A percentile compares a stretch with the other conserved stretches of the same genome.
These are phyloP conservation scores for Drosophila anomalipes DNA, from an alignment of 2,888 invertebrate species.

Conservation along the genomic window DNA sequence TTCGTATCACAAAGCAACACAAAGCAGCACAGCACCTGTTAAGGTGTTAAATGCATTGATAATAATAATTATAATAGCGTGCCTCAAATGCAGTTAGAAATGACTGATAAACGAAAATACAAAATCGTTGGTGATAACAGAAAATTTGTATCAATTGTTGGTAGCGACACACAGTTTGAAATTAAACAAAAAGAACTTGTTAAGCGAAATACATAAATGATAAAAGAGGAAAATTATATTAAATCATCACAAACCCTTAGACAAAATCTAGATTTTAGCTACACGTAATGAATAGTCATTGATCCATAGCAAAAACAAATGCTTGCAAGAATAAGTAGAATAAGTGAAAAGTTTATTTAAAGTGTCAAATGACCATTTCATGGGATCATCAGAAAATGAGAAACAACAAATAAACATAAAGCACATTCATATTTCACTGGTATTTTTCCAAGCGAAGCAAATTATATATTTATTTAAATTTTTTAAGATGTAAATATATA, in stretches of 20 bases:
- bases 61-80: slow-evolving; percentile 9
- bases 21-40: slow-evolving; percentile 15
- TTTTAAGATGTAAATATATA: not conserved
- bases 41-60: slow-evolving; percentile 48
- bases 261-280: not conserved
- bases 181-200: not conserved
- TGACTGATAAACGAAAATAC: slow-evolving; percentile 2
- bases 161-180: not conserved
- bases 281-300: not conserved
- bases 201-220: not conserved
- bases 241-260: not conserved
- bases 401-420: not conserved
- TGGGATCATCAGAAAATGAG: not conserved
- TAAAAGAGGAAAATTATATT: not conserved
- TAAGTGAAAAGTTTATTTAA: slow-evolving; percentile 7
- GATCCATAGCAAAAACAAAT: not conserved
- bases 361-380: slow-evolving; percentile 12
- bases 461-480: slow-evolving; percentile 1
- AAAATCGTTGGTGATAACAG: slow-evolving; percentile 7
- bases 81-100: slow-evolving; percentile 19
- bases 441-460: not conserved
- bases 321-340: not conserved
- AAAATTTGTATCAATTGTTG: not conserved
- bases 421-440: slow-evolving; percentile 8
- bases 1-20: slow-evolving; percentile 11